Evolutionary conservation across 2,888 invertebrate species (phyloP), one percentile per base, ranked within the genome.

Genomic region (Automeris io): DNA sequence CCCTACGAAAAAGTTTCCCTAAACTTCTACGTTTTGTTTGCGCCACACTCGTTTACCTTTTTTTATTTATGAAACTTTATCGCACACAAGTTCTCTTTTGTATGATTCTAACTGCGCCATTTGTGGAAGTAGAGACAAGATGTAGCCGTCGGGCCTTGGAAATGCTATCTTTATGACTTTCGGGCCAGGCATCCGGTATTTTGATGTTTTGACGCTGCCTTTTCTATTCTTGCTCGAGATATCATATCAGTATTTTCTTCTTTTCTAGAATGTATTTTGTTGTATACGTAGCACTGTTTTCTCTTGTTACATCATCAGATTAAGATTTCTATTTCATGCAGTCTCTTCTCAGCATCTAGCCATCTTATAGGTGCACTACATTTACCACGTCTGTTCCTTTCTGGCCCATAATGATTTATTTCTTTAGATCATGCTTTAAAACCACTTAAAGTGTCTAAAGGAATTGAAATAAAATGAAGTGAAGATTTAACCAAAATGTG

Each of bases 91-190:
- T 16, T 16, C 8, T 31, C 38, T 26, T 42, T 44, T 38, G 41
- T 42, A 40, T 38, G 44, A 18, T 18, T 41, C 41, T 21, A 35
- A 42, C 41, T 46, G 48, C 49, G 45, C 41, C 47, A 51, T 52
- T 55, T 46, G 41, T 41, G 39, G 45, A 38, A 43, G 48, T 33
- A 39, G 37, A 34, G 35, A 38, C 34, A 33, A 50, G 53, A 55
- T 55, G 47, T 51, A 54, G 46, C 37, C 40, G 37, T 21, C 37
- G 24, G 33, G 5, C 18, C 42, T 46, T 50, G 54, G 44, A 29
- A n/a, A 29, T 54, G 59, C 61, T 69, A 69, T 69, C 70, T 67
- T 63, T 57, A 61, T 54, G 51, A 46, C 51, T 51, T n/a, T 46
- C 41, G 54, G 49, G 50, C 47, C 47, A 46, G 54, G 50, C 59